Base-by-base conservation (phyloP, 2,113 vertebrate species). In the Sterrhoptilus dennistouni region DNA sequence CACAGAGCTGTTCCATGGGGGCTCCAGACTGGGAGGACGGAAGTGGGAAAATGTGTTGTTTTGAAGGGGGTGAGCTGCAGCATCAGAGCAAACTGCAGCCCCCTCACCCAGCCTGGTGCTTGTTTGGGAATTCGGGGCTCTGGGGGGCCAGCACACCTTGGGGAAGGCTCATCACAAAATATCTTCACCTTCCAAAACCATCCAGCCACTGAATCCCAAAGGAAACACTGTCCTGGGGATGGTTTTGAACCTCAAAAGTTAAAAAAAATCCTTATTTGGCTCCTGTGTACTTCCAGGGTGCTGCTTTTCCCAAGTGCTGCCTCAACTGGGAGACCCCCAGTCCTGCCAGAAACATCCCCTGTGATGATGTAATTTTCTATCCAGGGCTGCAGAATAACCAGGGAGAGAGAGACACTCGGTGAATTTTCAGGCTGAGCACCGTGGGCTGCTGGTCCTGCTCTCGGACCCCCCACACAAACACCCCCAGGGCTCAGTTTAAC, bases 101-200 rank as follows among this genome's bases (percentile, higher is more conserved):
- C 45, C 40, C 36, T 35, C 63, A 9, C 24, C 2, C 3, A 21
- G 22, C 42, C 25, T 0, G 0, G 14, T 0, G 16, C 2, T 44
- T 3, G 36, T 6, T 45, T 35, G 75, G 60, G 24, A 38, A 59
- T 47, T 24, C 0, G 14, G 60, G 60, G 35, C 38, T 11, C 35
- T 11, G 70, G 35, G 25, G 25, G 22, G 4, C 17, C n/a, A n/a
- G 33, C 27, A 2, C 12, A 27, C 11, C 24, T 7, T 9, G 42
- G 11, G 61, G 38, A 13, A 42, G 25, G 25, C 57, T 28, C 45
- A 2, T 25, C 9, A 1, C 54, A 27, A 72, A 83, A 5, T 3
- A 21, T 9, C 13, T 45, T 0, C 24, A 5, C 40, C 27, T 93
- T 19, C 77, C 6, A 3, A 52, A 25, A 1, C 33, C 29, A 1